Base-by-base conservation (phyloP, 1,140 invertebrate genomes). In the Saccostrea glomerata region DNA sequence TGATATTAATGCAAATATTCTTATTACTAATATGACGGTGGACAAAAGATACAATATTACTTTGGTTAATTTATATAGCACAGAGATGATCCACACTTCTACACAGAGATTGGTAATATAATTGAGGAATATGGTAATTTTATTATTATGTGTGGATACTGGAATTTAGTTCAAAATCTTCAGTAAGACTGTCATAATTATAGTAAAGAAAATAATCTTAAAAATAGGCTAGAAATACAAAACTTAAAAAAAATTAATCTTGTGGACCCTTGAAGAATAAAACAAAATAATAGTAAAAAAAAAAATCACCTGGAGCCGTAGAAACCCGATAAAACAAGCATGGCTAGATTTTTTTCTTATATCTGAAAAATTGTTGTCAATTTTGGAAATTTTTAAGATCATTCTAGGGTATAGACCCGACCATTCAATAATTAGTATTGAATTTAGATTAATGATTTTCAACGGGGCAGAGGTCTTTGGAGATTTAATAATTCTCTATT, bases 401-500 rank as follows among this genome's bases (percentile, higher is more conserved):
- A 60, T 55, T 63, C 84, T 85, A 85, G 54, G 63, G 82, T 84
- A 73, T 56, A 85, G 84, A 88, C 36, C 87, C 11, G 87, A 85
- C 23, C 84, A 88, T n/a, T 88, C 84, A 1, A 23, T 56, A 13
- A 25, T 82, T 0, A 58, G 58, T 77, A 20, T 88, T 54, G 23
- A 73, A n/a, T 47, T 88, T 30, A 20, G 17, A 15, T 3, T 88
- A 36, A 40, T 55, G 40, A 86, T 36, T 89, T 83, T 84, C 66
- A 17, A 25, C 86, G 56, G n/a, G 88, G 88, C 0, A 89, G 56
- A 6, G 88, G 88, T 13, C 25, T 84, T 17, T 92, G 91, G 87
- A 89, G 90, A 56, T 91, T 88, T 86, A 90, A 90, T 85, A 89
- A 88, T 84, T 63, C 63, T 87, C n/a, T 90, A 9, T 73, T 90